Evolutionary conservation across 2,113 vertebrate species (phyloP), one percentile per base, ranked within the genome.

Genomic region (Anthoscopus minutus): DNA sequence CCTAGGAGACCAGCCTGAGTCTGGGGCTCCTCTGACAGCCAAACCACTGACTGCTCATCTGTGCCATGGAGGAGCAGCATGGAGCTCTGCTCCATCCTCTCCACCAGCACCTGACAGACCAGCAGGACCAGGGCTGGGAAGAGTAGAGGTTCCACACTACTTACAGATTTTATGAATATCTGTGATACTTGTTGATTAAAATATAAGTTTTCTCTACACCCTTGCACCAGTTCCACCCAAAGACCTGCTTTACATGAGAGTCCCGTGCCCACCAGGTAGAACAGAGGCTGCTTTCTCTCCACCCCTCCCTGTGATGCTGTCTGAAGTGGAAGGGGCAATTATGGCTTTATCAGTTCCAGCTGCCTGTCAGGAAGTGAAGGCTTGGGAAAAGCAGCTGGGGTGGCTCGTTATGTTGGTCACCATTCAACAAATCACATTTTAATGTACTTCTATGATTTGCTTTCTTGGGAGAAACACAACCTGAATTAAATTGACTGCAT

Each of bases 341-440:
- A 54, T 0, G 2, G 50, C 50, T 92, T 88, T 94, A 94, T 90
- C 67, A 35, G 27, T 73, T 92, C 86, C 88, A 95, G 88, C 58
- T 92, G 62, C 70, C 35, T 35, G 30, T 67, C 0, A 0, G 38
- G 77, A 86, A 77, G 53, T 45, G 42, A 8, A 25, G 2, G 1
- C 27, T 50, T 51, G 51, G 70, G 76, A 88, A 88, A 90, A 77
- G 82, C 50, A 81, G 27, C 71, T 45, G 42, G 71, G 58, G n/a
- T 61, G 18, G 31, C 45, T 61, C 48, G 10, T 85, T 86, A 67
- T 66, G 64, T 28, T 81, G 58, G 42, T 90, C 6, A 0, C 57
- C n/a, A 37, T 87, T 82, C 62, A 58, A 18, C 37, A 83, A 54
- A 64, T 82, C 81, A 45, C 30, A 20, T 73, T 92, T 82, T 62